phyloP scores from a whole-genome alignment of 1,140 invertebrate species.

The Ceratina calcarata region DNA sequence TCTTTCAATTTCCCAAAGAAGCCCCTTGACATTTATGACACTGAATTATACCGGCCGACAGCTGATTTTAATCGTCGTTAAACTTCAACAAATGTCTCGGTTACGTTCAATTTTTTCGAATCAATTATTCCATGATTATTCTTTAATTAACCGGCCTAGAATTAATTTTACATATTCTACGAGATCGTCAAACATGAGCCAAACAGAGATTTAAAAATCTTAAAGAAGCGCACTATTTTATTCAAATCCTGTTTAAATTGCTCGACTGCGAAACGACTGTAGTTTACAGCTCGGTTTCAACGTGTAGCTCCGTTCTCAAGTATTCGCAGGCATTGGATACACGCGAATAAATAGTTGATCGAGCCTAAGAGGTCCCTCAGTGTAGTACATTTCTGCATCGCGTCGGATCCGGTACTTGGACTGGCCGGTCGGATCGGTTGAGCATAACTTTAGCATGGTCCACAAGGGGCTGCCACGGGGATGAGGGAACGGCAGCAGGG shows the following conservation, averaged over 20 bases:
- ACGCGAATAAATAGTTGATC: slow-evolving; percentile 68
- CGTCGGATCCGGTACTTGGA: slow-evolving; percentile 53
- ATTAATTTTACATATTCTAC: not conserved
- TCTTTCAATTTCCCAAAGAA: slow-evolving; percentile 64
- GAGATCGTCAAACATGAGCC: too few relatives aligned
- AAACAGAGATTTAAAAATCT: too few relatives aligned
- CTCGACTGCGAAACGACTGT: too few relatives aligned
- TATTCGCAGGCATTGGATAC: not conserved
- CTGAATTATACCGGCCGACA: slow-evolving; percentile 25
- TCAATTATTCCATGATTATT: not conserved
- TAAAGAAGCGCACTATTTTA: too few relatives aligned
- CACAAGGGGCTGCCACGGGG: slow-evolving; percentile 62
- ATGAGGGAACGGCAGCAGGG: slow-evolving; percentile 70
- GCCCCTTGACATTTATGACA: slow-evolving; percentile 47
- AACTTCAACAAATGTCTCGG: slow-evolving; percentile 12
- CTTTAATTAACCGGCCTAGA: not conserved
- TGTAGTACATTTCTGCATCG: slow-evolving; percentile 16
- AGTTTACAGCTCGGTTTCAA: too few relatives aligned
- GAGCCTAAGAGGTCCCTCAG: slow-evolving; percentile 59
- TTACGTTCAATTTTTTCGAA: not conserved
- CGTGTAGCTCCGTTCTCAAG: too few relatives aligned
- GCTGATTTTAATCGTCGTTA: not conserved
- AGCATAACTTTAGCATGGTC: slow-evolving; percentile 62
- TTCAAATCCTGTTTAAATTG: too few relatives aligned
- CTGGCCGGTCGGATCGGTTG: slow-evolving; percentile 40